These are phyloP conservation scores for Sparidentex hasta DNA, from an alignment of 2,797 vertebrate genomes.

Conservation along the genomic window DNA sequence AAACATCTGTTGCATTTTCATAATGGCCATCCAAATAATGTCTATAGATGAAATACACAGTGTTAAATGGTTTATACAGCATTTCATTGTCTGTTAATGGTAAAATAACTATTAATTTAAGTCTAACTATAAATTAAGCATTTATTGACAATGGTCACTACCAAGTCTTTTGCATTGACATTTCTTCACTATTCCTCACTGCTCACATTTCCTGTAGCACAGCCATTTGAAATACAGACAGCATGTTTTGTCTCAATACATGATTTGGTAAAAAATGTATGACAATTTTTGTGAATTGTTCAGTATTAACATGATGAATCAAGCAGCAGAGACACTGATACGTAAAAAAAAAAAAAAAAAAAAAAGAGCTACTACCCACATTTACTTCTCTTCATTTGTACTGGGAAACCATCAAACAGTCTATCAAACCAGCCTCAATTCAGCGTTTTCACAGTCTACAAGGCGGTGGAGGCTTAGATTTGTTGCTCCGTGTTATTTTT, in stretches of 20 bases:
- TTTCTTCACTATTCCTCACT: slow-evolving; percentile 3
- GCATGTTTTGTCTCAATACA: slow-evolving; percentile 7
- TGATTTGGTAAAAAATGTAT: background rate
- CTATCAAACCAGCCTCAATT: slow-evolving; percentile 22
- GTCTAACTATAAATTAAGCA: too few relatives aligned
- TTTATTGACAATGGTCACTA: too few relatives aligned
- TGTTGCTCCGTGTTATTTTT: slow-evolving; percentile 52
- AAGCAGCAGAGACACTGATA: background rate
- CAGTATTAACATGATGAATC: background rate
- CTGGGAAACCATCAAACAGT: slow-evolving; percentile 22
- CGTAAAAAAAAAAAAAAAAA: slow-evolving; percentile 4
- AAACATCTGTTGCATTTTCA: too few relatives aligned
- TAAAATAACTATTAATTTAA: too few relatives aligned
- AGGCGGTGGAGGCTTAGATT: slow-evolving; percentile 24
- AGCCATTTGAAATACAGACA: background rate
- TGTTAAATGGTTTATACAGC: too few relatives aligned
- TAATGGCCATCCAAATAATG: too few relatives aligned
- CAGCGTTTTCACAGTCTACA: slow-evolving; percentile 25
- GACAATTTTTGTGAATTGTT: background rate
- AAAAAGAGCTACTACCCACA: background rate
- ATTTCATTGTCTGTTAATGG: too few relatives aligned
- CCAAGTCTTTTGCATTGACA: background rate
- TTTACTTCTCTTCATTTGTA: slow-evolving; percentile 3
- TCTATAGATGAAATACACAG: slow-evolving; percentile 2
- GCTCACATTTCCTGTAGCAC: background rate